A percentile compares a stretch with the other conserved stretches of the same genome.
Evolutionary conservation across 2,888 invertebrate genomes (phyloP).

Genomic region (Brachyptera risi): DNA sequence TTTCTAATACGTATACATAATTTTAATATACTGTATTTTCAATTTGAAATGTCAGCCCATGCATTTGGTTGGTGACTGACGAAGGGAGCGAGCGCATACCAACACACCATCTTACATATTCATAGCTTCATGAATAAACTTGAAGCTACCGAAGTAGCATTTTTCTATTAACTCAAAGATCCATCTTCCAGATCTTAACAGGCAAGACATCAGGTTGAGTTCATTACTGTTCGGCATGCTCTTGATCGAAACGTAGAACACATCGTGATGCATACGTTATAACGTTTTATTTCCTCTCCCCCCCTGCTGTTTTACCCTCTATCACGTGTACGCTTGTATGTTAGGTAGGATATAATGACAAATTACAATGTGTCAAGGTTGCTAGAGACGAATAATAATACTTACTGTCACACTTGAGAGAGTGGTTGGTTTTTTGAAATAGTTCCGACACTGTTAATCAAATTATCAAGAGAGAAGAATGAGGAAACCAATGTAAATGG

Average conservation of each 20-base stretch:
- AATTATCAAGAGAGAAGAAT: no score
- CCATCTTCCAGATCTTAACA: conserved; percentile 3
- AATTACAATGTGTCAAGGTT: background rate
- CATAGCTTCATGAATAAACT: background rate
- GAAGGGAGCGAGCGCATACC: no score
- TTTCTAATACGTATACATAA: no score
- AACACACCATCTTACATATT: no score
- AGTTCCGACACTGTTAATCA: no score
- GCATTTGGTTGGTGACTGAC: no score
- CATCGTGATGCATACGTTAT: conserved; percentile 5
- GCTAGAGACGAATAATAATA: background rate
- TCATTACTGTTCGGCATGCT: conserved; percentile 12
- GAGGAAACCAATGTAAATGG: no score
- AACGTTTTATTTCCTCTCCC: background rate
- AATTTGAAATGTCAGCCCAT: no score
- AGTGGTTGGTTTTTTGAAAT: no score
- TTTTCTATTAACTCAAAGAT: conserved; percentile 7
- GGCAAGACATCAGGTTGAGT: background rate
- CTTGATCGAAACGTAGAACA: background rate
- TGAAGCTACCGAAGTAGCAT: conserved; percentile 7
- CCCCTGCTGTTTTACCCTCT: background rate
- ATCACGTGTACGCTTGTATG: conserved; percentile 6
- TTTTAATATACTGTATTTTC: no score
- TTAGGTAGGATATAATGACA: no score
- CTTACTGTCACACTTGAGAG: background rate